These are phyloP conservation scores for Acrobasis consociella DNA, from an alignment of 2,888 invertebrate species.

Conservation along the genomic window DNA sequence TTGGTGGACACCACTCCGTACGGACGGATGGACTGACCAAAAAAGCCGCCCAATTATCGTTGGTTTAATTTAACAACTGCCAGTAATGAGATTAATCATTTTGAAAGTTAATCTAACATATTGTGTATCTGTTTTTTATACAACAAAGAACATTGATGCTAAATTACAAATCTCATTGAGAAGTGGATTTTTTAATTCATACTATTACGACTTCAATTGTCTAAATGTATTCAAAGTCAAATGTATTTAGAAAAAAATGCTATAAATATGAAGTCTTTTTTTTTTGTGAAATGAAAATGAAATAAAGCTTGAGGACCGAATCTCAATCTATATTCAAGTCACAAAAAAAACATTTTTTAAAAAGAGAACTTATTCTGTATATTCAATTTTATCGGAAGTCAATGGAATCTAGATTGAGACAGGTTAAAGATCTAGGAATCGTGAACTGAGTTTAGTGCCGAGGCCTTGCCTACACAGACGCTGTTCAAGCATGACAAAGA, in stretches of 20 bases:
- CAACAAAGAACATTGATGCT: background rate
- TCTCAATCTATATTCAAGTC: background rate
- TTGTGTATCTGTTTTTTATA: background rate
- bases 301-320: no score
- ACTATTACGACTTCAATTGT: background rate
- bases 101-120: background rate
- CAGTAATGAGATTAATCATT: constrained; percentile 2
- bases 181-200: background rate
- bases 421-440: background rate
- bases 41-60: constrained; percentile 4
- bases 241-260: no score
- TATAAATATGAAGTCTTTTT: background rate
- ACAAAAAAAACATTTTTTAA: background rate
- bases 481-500: background rate
- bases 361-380: background rate
- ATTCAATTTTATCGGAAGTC: background rate
- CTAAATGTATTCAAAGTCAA: background rate
- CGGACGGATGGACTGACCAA: background rate
- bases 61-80: constrained; percentile 3
- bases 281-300: no score
- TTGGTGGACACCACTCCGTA: background rate
- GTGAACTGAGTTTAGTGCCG: background rate
- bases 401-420: background rate
- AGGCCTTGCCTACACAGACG: no score
- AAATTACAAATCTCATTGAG: background rate